A percentile compares a stretch with the other conserved stretches of the same genome.
Evolutionary conservation across 2,113 vertebrate genomes (phyloP).

Genomic region (Litocranius walleri): DNA sequence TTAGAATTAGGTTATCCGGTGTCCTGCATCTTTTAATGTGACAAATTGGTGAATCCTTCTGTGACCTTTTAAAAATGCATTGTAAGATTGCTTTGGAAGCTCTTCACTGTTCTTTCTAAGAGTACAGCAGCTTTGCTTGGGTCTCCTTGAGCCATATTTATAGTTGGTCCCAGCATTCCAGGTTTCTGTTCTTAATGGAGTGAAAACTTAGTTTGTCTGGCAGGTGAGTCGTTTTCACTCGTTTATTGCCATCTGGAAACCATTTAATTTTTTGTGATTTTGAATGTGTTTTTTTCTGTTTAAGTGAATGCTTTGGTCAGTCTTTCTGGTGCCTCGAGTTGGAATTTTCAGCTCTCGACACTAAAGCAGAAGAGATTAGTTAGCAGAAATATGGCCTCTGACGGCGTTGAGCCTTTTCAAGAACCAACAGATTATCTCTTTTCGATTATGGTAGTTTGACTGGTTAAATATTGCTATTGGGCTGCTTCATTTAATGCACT

Average conservation of each 20-base stretch:
- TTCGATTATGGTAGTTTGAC: background rate
- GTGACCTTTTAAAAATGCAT: slow-evolving; percentile 42
- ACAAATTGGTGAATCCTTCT: slow-evolving; percentile 51
- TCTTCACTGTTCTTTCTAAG: slow-evolving; percentile 35
- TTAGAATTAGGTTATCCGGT: slow-evolving; percentile 23
- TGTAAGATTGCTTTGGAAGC: slow-evolving; percentile 24
- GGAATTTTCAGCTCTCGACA: slow-evolving; percentile 69
- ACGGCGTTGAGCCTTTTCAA: slow-evolving; percentile 16
- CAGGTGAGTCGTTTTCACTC: slow-evolving; percentile 34
- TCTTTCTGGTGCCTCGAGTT: slow-evolving; percentile 61
- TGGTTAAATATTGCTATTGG: slow-evolving; percentile 31
- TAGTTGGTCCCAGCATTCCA: slow-evolving; percentile 64
- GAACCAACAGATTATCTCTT: slow-evolving; percentile 10
- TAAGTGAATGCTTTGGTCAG: slow-evolving; percentile 38
- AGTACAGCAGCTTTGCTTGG: slow-evolving; percentile 48
- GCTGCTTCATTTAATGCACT: slow-evolving; percentile 66
- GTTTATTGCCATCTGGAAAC: slow-evolving; percentile 21
- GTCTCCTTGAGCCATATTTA: slow-evolving; percentile 67
- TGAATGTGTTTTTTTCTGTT: background rate
- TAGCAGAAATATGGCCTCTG: slow-evolving; percentile 24
- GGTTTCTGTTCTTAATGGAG: slow-evolving; percentile 38
- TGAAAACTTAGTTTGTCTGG: slow-evolving; percentile 34
- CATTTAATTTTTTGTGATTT: background rate
- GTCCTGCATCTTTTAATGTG: slow-evolving; percentile 37
- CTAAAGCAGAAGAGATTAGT: slow-evolving; percentile 71